phyloP scores from a whole-genome alignment of 2,797 vertebrate genomes.

The Miichthys miiuy region DNA sequence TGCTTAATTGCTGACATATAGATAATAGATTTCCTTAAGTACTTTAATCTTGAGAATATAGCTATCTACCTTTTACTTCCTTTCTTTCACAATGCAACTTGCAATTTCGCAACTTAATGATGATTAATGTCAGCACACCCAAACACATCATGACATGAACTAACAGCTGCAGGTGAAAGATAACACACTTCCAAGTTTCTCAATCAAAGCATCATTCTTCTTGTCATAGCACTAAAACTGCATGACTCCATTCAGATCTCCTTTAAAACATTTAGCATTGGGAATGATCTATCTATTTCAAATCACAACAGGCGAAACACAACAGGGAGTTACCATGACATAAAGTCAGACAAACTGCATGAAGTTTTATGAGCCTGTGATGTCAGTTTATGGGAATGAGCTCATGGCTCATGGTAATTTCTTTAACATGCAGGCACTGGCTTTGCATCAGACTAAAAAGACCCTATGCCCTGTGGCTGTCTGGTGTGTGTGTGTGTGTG shows the following conservation, averaged over 20 bases:
- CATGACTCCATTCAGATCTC: constrained; percentile 4
- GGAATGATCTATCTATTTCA: constrained; percentile 7
- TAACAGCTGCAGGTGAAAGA: constrained; percentile 30
- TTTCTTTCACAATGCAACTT: not conserved
- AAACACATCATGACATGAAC: constrained; percentile 21
- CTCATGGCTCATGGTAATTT: constrained; percentile 58
- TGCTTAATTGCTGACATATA: too few relatives aligned
- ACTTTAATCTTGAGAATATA: not conserved
- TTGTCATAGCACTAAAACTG: not conserved
- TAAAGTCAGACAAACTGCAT: constrained; percentile 54
- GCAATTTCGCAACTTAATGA: not conserved
- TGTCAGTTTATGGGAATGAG: constrained; percentile 69
- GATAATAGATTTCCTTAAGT: not conserved
- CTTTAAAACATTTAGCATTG: not conserved
- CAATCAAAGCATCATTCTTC: not conserved
- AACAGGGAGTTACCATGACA: constrained; percentile 53
- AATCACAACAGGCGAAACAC: constrained; percentile 48
- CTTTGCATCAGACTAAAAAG: constrained; percentile 5
- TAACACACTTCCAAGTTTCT: constrained; percentile 2
- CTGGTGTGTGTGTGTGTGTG: constrained; percentile 24
- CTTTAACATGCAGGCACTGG: constrained; percentile 60
- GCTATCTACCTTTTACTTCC: too few relatives aligned
- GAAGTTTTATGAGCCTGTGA: constrained; percentile 62
- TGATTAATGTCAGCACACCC: not conserved
- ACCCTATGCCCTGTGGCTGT: not conserved